Percentiles rank a stretch among this genome's conserved stretches.
phyloP scores from a whole-genome alignment of 1,140 invertebrate species.

The Panagrolaimus sp. region DNA sequence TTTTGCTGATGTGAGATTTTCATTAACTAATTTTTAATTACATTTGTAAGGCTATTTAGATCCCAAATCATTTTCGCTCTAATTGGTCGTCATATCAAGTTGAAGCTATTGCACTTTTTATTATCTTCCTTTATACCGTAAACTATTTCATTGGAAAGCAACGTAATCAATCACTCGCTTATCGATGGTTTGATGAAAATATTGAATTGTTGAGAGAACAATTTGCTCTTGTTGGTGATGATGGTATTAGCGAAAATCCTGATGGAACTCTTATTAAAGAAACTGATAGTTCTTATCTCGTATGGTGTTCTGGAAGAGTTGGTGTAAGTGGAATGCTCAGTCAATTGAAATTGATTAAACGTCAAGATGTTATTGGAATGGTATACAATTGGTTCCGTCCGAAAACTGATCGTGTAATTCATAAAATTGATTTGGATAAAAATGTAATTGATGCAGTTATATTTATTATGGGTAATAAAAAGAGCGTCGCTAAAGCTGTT shows the following conservation, averaged over 20 bases:
- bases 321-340: constrained; percentile 94
- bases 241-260: constrained; percentile 26
- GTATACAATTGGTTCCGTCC: constrained; percentile 78
- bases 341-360: constrained; percentile 68
- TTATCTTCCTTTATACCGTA: constrained; percentile 81
- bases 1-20: constrained; percentile 72
- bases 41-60: too few species aligned
- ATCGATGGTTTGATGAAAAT: constrained; percentile 79
- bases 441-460: constrained; percentile 90
- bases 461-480: constrained; percentile 81
- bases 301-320: constrained; percentile 88
- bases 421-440: constrained; percentile 76
- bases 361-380: constrained; percentile 87
- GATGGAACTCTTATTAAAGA: constrained; percentile 68
- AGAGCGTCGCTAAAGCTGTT: constrained; percentile 72
- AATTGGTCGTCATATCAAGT: constrained; percentile 95
- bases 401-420: constrained; percentile 72
- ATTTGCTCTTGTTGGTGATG: constrained; percentile 81
- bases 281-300: constrained; percentile 83
- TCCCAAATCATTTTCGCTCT: constrained; percentile 76
- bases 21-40: too few species aligned
- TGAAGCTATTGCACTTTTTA: constrained; percentile 81
- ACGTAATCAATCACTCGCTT: constrained; percentile 80
- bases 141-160: constrained; percentile 84
- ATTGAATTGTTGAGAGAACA: constrained; percentile 79